Percentiles rank a stretch among this genome's conserved stretches.
Evolutionary conservation across 2,797 vertebrate species (phyloP).

Genomic region (Enteromius treurensis): DNA sequence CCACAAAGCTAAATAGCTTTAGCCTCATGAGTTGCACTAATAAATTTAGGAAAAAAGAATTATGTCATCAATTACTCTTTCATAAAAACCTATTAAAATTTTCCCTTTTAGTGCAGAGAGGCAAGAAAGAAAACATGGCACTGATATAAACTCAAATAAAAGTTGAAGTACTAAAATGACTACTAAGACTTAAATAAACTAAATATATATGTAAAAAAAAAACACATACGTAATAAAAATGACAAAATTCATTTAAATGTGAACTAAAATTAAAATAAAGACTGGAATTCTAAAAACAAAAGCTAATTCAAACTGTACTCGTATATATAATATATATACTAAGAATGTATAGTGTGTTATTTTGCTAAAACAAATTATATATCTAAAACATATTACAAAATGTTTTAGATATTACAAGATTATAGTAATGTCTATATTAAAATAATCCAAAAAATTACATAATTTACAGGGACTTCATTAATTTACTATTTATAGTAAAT

Average conservation of each 20-base stretch:
- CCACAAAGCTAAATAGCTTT: not conserved
- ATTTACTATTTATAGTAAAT: not conserved
- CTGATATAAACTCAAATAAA: not conserved
- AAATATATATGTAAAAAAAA: too few relatives aligned
- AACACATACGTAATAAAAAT: not conserved
- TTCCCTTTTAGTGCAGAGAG: not conserved
- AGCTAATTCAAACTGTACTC: too few relatives aligned
- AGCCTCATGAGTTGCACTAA: constrained; percentile 10
- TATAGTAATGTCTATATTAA: not conserved
- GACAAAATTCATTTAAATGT: too few relatives aligned
- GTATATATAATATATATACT: too few relatives aligned
- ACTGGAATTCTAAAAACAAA: too few relatives aligned
- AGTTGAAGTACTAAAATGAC: not conserved
- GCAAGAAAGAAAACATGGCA: too few relatives aligned
- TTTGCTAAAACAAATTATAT: too few relatives aligned
- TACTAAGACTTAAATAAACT: too few relatives aligned
- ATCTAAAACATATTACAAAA: too few relatives aligned
- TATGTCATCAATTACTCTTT: not conserved
- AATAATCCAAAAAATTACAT: not conserved
- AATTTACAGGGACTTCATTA: not conserved
- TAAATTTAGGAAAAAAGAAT: not conserved
- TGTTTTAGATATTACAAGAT: not conserved
- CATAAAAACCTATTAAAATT: not conserved
- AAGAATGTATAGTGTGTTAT: too few relatives aligned
- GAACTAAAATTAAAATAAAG: too few relatives aligned